A percentile compares a stretch with the other conserved stretches of the same genome.
These are phyloP conservation scores for Sciurus vulgaris DNA, from an alignment of 2,797 vertebrate species.

Conservation along the genomic window DNA sequence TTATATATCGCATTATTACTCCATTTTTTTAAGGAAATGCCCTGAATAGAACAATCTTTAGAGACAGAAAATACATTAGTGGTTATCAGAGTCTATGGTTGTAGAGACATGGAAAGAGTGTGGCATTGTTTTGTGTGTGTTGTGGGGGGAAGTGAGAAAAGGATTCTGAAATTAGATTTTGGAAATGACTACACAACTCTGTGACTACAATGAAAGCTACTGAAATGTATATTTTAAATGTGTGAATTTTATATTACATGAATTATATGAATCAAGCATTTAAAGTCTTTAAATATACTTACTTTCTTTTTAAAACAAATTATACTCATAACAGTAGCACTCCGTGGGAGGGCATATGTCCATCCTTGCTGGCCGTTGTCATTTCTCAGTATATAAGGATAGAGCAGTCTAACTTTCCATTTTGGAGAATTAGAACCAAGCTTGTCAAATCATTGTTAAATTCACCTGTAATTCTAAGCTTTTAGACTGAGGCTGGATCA, in stretches of 20 bases:
- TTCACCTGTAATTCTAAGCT: background rate
- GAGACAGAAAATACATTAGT: background rate
- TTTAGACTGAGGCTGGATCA: background rate
- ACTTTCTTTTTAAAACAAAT: background rate
- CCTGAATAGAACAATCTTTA: background rate
- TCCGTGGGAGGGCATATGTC: accelerated
- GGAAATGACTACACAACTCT: background rate
- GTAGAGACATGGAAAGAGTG: background rate
- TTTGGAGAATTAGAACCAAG: background rate
- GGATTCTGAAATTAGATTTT: background rate
- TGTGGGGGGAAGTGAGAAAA: background rate
- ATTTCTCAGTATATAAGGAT: background rate
- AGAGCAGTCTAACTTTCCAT: background rate
- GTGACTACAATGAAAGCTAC: background rate
- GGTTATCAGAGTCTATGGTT: background rate
- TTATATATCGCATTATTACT: background rate
- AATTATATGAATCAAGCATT: background rate
- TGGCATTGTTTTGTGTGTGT: background rate
- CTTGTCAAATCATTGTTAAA: slow-evolving; percentile 15
- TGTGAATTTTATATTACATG: background rate
- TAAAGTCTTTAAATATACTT: background rate
- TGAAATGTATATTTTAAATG: background rate
- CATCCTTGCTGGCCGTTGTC: background rate
- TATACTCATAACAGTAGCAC: background rate
- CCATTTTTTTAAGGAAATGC: background rate